Base-by-base conservation (phyloP, 2,888 invertebrate species). In the Epiperipatus broadwayi region DNA sequence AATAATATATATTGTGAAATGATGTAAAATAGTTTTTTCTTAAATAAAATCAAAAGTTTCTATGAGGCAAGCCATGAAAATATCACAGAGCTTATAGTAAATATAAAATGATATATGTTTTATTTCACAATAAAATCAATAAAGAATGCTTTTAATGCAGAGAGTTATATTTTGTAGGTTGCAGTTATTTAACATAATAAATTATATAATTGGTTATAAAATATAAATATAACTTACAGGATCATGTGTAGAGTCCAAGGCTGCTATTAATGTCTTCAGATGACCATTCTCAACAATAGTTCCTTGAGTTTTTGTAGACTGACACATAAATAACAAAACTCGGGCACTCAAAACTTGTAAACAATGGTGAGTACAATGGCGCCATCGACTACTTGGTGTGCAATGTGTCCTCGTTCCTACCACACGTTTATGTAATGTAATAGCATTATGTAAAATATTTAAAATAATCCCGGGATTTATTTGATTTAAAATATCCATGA, bases 161-260 rank as follows among this genome's bases (percentile, higher is more conserved):
- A n/a, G n/a, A n/a, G n/a, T n/a, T n/a, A n/a, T n/a, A n/a, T n/a
- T n/a, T n/a, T n/a, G n/a, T n/a, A n/a, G n/a, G n/a, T n/a, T n/a
- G n/a, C n/a, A n/a, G n/a, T n/a, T n/a, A n/a, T n/a, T n/a, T n/a
- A n/a, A n/a, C n/a, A n/a, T n/a, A n/a, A n/a, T n/a, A n/a, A n/a
- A n/a, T n/a, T n/a, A n/a, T n/a, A n/a, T n/a, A n/a, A n/a, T n/a
- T n/a, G n/a, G n/a, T n/a, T n/a, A n/a, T n/a, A n/a, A n/a, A n/a
- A n/a, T n/a, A n/a, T n/a, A n/a, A n/a, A n/a, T n/a, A n/a, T 31
- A 31, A 50, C 63, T 61, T 51, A 70, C 70, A 43, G 72, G 72
- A 48, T 72, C 72, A 47, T 71, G 64, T 33, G 70, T 71, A 10
- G 70, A 66, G 49, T 72, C 71, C 30, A 72, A 53, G 10, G 70